Evolutionary conservation across 2,888 invertebrate genomes (phyloP), one percentile per base, ranked within the genome.

Genomic region (Dryobota labecula): DNA sequence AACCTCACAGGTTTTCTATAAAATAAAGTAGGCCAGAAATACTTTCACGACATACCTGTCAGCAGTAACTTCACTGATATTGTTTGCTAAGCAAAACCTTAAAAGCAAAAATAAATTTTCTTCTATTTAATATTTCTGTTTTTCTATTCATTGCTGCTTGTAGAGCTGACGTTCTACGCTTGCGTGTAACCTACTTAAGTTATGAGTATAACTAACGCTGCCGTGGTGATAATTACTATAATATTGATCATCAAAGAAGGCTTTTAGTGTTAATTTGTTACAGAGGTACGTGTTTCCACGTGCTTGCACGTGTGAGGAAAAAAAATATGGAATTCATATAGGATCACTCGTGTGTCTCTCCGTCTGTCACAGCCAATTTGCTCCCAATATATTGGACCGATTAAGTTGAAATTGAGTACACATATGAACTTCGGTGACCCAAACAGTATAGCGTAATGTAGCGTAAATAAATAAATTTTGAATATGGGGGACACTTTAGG

Each of bases 181-280:
- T 38, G 86, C 78, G 84, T 83, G 81, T 76, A 71, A 71, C 71
- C 69, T 66, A 72, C 66, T 73, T 78, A 56, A 53, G 30, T 80
- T 70, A 77, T 85, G 65, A 68, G 75, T 61, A 30, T 74, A 63
- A 67, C 54, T 57, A 78, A 74, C 70, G 73, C 62, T 68, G 62
- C 58, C 57, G 51, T 51, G 66, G 66, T 71, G 61, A 76, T 85
- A 84, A 83, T 84, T 74, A 64, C 61, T 53, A 56, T 77, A 70
- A 76, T 85, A 80, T 76, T 78, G 78, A 78, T 80, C 68, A 67
- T 47, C 30, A 27, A 61, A 33, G 24, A 63, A 38, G 33, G 67
- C 58, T 73, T 73, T 75, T 56, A 57, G 41, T 70, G 51, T 56
- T 68, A 64, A 62, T 76, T 24, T 27, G 70, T n/a, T n/a, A n/a